These are phyloP conservation scores for Bellardia pandia DNA, from an alignment of 2,888 invertebrate genomes.

Conservation along the genomic window DNA sequence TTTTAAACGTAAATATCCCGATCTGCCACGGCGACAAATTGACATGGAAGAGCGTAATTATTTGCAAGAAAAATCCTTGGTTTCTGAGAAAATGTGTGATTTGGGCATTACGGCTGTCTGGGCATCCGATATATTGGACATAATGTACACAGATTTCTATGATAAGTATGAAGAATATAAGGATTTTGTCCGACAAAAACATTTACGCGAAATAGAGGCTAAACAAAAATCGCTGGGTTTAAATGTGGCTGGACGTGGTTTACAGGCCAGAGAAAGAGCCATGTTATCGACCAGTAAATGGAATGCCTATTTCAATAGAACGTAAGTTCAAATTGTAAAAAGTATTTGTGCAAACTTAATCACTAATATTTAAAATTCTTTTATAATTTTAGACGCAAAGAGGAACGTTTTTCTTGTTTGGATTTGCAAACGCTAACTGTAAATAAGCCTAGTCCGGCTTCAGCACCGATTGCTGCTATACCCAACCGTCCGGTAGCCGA, in stretches of 20 bases:
- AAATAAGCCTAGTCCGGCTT: slow-evolving; percentile 88
- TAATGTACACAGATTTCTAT: slow-evolving; percentile 97
- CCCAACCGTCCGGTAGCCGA: slow-evolving; percentile 79
- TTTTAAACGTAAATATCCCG: slow-evolving; percentile 98
- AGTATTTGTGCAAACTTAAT: slow-evolving; percentile 2
- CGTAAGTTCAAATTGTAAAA: slow-evolving; percentile 77
- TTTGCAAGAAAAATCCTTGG: slow-evolving; percentile 92
- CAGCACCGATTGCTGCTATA: slow-evolving; percentile 82
- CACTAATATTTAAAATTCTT: background rate
- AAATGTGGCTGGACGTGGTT: slow-evolving; percentile 83
- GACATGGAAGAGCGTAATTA: slow-evolving; percentile 96
- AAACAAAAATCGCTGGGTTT: slow-evolving; percentile 87
- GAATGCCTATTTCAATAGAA: slow-evolving; percentile 93
- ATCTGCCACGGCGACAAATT: slow-evolving; percentile 91
- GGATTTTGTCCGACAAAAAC: slow-evolving; percentile 86
- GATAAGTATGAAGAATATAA: slow-evolving; percentile 97
- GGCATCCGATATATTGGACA: slow-evolving; percentile 96
- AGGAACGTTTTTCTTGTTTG: slow-evolving; percentile 92
- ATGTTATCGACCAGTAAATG: slow-evolving; percentile 94
- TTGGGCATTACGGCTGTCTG: slow-evolving; percentile 96
- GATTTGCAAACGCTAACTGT: slow-evolving; percentile 96
- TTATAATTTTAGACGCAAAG: slow-evolving; percentile 85
- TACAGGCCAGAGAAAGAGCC: slow-evolving; percentile 89
- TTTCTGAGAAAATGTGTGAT: slow-evolving; percentile 96
- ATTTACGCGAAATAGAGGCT: slow-evolving; percentile 88